These are phyloP conservation scores for Vesta saturnalis DNA, from an alignment of 2,888 invertebrate species.

Conservation along the genomic window DNA sequence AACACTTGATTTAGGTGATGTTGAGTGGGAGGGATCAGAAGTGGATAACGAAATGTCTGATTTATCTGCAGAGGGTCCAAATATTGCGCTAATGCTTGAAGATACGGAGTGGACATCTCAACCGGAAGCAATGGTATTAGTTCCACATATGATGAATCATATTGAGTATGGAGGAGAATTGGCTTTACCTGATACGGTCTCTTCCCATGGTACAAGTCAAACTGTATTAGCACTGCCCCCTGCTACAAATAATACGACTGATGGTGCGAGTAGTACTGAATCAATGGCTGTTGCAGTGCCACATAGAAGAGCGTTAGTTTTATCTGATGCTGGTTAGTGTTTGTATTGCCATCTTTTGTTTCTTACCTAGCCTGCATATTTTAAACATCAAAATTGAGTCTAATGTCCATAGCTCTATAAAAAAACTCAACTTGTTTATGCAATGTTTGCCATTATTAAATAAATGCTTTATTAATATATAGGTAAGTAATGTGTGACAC, in stretches of 20 bases:
- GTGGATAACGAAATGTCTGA: conserved; percentile 67
- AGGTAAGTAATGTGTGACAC: no score
- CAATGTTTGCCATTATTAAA: no score
- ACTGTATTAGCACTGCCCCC: conserved; percentile 40
- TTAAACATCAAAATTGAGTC: no score
- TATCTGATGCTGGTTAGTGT: conserved; percentile 21
- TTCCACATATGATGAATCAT: conserved; percentile 36
- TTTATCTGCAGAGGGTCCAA: conserved; percentile 54
- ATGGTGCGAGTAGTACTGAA: conserved; percentile 42
- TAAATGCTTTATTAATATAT: no score
- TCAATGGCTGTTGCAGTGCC: conserved; percentile 51
- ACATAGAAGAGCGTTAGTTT: conserved; percentile 27
- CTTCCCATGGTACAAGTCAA: conserved; percentile 20
- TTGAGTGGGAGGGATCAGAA: conserved; percentile 80
- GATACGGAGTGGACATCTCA: conserved; percentile 48
- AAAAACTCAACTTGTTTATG: no score
- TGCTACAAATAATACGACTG: conserved; percentile 16
- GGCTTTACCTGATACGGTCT: conserved; percentile 30
- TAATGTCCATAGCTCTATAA: no score
- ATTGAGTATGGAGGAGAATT: conserved; percentile 31
- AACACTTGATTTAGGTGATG: conserved; percentile 67
- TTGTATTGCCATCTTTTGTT: no score
- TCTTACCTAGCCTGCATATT: no score
- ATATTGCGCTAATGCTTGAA: conserved; percentile 60
- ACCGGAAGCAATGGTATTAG: conserved; percentile 41